These are phyloP conservation scores for Guaruba guarouba DNA, from an alignment of 2,113 vertebrate species.

Conservation along the genomic window DNA sequence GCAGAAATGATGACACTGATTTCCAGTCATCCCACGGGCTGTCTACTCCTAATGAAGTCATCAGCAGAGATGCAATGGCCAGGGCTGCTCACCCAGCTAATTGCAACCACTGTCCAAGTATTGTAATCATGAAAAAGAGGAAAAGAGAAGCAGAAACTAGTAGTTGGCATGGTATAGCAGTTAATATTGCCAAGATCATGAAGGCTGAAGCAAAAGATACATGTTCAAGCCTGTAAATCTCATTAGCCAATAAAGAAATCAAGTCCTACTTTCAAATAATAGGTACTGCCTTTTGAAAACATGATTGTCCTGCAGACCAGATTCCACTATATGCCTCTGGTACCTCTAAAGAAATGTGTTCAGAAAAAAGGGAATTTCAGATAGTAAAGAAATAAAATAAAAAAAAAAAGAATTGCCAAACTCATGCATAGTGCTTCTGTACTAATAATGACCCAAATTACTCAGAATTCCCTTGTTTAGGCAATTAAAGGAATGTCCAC, in stretches of 20 bases:
- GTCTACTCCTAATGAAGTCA: slow-evolving; percentile 22
- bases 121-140: neutral
- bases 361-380: neutral
- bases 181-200: neutral
- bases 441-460: neutral
- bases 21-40: neutral
- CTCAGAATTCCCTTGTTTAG: neutral
- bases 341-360: neutral
- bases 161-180: neutral
- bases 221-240: neutral
- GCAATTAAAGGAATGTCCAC: neutral
- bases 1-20: neutral
- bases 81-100: neutral
- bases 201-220: neutral
- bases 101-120: neutral
- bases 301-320: neutral
- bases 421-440: neutral
- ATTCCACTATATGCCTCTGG: neutral
- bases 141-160: neutral
- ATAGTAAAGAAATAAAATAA: neutral
- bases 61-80: neutral
- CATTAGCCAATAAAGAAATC: neutral
- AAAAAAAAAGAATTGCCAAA: neutral
- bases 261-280: neutral
- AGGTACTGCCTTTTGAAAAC: neutral